These are phyloP conservation scores for Muraenolepis orangiensis DNA, from an alignment of 2,797 vertebrate species.

Conservation along the genomic window DNA sequence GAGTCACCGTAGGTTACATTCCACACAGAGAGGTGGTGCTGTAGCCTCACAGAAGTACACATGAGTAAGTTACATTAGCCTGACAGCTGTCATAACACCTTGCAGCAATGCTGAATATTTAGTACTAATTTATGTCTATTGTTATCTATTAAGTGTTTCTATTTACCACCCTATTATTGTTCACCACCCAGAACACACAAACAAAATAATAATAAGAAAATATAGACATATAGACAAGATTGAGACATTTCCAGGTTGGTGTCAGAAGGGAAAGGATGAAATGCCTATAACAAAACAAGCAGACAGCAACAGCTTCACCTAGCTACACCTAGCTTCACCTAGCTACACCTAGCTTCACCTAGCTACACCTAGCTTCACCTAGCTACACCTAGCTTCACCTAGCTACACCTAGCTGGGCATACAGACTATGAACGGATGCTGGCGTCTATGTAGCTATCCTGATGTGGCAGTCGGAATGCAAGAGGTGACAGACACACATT, in stretches of 20 bases:
- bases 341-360: no score
- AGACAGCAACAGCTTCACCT: not conserved
- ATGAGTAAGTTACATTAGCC: not conserved
- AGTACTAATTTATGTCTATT: not conserved
- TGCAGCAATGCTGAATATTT: not conserved
- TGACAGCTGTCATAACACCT: not conserved
- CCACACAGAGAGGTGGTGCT: constrained; percentile 1
- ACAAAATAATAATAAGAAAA: not conserved
- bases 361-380: no score
- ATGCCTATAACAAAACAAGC: not conserved
- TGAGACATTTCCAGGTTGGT: not conserved
- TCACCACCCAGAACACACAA: not conserved
- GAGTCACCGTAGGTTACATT: not conserved
- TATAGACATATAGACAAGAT: not conserved
- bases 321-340: no score
- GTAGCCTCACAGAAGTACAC: not conserved
- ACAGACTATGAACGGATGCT: not conserved
- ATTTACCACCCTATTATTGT: no score
- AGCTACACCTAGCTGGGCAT: not conserved
- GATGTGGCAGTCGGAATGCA: not conserved
- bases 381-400: no score
- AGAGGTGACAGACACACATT: not conserved
- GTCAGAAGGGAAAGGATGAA: not conserved
- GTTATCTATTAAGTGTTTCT: not conserved
- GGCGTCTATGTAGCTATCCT: not conserved